These are phyloP conservation scores for Manduca sexta DNA, from an alignment of 1,140 invertebrate species.

Conservation along the genomic window DNA sequence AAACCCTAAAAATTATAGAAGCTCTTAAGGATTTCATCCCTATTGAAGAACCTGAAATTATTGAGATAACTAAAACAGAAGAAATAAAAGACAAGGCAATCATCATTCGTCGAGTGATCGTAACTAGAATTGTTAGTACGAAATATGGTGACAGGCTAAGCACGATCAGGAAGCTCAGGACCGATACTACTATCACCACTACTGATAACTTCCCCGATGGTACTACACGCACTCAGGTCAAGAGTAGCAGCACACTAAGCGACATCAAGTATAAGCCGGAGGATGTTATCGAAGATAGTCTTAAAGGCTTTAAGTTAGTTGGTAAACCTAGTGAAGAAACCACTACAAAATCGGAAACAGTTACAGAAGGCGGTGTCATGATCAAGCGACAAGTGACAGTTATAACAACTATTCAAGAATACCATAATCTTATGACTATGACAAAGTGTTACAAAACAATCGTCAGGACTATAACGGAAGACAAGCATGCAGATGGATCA, in stretches of 20 bases:
- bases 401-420: slow-evolving; percentile 44
- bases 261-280: slow-evolving; percentile 30
- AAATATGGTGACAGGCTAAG: slow-evolving; percentile 45
- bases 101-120: slow-evolving; percentile 38
- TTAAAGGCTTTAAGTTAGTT: slow-evolving; percentile 43
- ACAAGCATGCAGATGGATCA: slow-evolving; percentile 63
- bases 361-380: slow-evolving; percentile 37
- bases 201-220: slow-evolving; percentile 65
- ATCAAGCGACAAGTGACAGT: slow-evolving; percentile 55
- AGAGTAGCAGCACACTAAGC: slow-evolving; percentile 39
- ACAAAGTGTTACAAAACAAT: slow-evolving; percentile 52
- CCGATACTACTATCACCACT: slow-evolving; percentile 47
- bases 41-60: background rate
- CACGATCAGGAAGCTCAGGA: slow-evolving; percentile 51
- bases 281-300: slow-evolving; percentile 33
- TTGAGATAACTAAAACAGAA: background rate
- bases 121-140: slow-evolving; percentile 51
- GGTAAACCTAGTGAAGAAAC: slow-evolving; percentile 40
- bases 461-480: slow-evolving; percentile 52
- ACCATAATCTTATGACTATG: slow-evolving; percentile 31
- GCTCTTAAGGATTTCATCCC: too few species aligned
- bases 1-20: too few species aligned
- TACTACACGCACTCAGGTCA: slow-evolving; percentile 44
- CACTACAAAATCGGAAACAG: slow-evolving; percentile 35
- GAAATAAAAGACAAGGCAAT: background rate